Evolutionary conservation across 2,113 vertebrate genomes (phyloP).

Genomic region (Saccopteryx leptura): DNA sequence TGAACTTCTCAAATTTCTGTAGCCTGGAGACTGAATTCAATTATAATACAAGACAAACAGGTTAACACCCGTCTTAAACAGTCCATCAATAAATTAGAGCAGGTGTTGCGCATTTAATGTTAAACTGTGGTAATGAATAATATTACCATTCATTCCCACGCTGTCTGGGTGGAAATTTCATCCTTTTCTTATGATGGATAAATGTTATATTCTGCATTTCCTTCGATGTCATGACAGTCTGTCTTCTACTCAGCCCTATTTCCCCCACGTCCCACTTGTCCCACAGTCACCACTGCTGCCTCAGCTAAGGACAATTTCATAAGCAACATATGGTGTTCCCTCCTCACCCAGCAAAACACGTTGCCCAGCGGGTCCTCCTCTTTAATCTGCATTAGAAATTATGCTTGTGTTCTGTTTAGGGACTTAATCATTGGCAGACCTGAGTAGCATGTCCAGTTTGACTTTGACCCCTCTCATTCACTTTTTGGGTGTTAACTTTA

Average conservation of each 20-base stretch:
- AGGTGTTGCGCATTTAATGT: slow-evolving; percentile 81
- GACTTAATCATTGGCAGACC: slow-evolving; percentile 1
- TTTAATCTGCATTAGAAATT: slow-evolving; percentile 71
- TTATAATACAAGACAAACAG: slow-evolving; percentile 86
- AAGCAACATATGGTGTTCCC: background rate
- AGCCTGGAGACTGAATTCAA: slow-evolving; percentile 88
- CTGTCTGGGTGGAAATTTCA: background rate
- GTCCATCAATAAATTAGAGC: slow-evolving; percentile 85
- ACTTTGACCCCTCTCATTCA: slow-evolving; percentile 67
- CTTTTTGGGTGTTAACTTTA: slow-evolving; percentile 77
- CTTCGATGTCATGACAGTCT: background rate
- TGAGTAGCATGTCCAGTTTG: slow-evolving; percentile 47
- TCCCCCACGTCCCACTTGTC: background rate
- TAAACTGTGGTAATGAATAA: slow-evolving; percentile 74
- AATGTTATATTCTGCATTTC: background rate
- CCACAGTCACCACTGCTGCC: background rate
- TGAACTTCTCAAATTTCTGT: slow-evolving; percentile 88
- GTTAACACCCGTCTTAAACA: slow-evolving; percentile 83
- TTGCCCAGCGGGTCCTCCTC: slow-evolving; percentile 23
- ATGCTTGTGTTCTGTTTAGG: background rate
- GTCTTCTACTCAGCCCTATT: background rate
- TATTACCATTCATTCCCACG: slow-evolving; percentile 62
- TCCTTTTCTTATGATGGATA: background rate
- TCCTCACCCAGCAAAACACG: background rate
- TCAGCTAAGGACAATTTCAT: slow-evolving; percentile 20